phyloP scores from a whole-genome alignment of 2,113 vertebrate genomes.

The Rhinolophus ferrumequinum region DNA sequence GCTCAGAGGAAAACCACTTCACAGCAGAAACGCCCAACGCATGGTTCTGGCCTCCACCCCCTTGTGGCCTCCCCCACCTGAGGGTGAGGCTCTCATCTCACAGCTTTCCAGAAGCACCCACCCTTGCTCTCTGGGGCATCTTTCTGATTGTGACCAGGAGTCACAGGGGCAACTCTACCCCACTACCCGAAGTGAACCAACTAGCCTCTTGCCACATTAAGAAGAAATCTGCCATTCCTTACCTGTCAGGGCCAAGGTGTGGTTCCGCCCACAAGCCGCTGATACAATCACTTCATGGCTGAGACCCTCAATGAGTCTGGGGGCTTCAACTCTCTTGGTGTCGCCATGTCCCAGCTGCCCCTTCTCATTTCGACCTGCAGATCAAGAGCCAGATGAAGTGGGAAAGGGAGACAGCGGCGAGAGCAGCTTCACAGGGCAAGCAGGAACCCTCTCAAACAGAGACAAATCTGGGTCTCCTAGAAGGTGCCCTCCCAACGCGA shows the following conservation, averaged over 20 bases:
- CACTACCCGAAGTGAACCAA: fast-evolving
- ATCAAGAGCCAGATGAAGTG: background rate
- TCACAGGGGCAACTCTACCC: fast-evolving
- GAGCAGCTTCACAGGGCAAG: fast-evolving
- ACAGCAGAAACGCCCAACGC: fast-evolving
- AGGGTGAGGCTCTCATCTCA: fast-evolving
- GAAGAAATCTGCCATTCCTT: background rate
- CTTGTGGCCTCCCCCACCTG: background rate
- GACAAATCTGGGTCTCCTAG: background rate
- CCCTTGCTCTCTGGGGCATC: fast-evolving
- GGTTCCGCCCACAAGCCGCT: conserved; percentile 95
- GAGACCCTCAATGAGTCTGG: conserved; percentile 92
- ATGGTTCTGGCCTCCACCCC: background rate
- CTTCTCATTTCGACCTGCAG: conserved; percentile 95
- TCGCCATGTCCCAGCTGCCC: conserved; percentile 97
- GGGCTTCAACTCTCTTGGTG: conserved; percentile 95
- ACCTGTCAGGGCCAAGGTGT: conserved; percentile 96
- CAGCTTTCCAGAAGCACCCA: background rate
- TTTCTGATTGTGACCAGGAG: background rate
- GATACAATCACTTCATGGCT: conserved; percentile 89
- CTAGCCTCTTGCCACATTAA: fast-evolving
- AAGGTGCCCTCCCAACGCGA: fast-evolving
- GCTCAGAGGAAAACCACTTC: background rate
- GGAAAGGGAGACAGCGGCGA: fast-evolving
- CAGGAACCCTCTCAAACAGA: fast-evolving